Percentiles rank a stretch among this genome's conserved stretches.
Conservation (phyloP, 2,888 invertebrate species). For the Hipparchia sbordonii region DNA sequence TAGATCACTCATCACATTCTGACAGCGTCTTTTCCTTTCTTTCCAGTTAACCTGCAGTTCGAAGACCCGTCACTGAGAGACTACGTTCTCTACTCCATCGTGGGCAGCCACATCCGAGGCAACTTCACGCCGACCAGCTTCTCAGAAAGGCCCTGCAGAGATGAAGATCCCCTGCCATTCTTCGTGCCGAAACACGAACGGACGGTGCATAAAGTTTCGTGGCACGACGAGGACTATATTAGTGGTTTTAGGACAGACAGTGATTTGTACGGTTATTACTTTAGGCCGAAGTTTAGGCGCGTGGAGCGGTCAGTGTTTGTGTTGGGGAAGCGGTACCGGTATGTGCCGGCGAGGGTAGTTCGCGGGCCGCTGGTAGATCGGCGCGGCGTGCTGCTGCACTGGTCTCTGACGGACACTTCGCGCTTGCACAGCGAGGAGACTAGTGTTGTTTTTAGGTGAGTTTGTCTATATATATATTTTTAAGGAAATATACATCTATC, state of each 20-base stretch:
- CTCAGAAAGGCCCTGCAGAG: conserved; percentile 64
- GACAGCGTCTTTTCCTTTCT: conserved; percentile 43
- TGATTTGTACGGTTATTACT: conserved; percentile 57
- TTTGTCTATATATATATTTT: conserved; percentile 22
- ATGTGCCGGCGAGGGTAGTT: conserved; percentile 63
- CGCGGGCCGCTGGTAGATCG: conserved; percentile 64
- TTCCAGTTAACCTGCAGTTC: conserved; percentile 71
- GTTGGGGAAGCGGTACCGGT: conserved; percentile 50
- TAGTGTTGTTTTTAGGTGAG: conserved; percentile 80
- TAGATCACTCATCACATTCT: background rate
- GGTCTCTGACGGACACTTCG: conserved; percentile 67
- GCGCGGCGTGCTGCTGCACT: conserved; percentile 60
- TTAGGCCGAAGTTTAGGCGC: conserved; percentile 63
- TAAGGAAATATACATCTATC: no score
- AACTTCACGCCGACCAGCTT: conserved; percentile 73
- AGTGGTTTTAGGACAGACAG: conserved; percentile 46
- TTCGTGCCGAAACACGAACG: conserved; percentile 66
- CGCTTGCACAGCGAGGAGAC: conserved; percentile 64
- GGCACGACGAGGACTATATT: conserved; percentile 38
- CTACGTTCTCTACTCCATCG: conserved; percentile 69
- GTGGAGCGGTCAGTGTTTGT: conserved; percentile 56
- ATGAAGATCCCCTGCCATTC: conserved; percentile 61
- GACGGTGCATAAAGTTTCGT: conserved; percentile 54
- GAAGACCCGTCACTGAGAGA: conserved; percentile 61
- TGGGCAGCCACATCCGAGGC: conserved; percentile 65